These are phyloP conservation scores for Oenanthe melanoleuca DNA, from an alignment of 2,113 vertebrate genomes.

Conservation along the genomic window DNA sequence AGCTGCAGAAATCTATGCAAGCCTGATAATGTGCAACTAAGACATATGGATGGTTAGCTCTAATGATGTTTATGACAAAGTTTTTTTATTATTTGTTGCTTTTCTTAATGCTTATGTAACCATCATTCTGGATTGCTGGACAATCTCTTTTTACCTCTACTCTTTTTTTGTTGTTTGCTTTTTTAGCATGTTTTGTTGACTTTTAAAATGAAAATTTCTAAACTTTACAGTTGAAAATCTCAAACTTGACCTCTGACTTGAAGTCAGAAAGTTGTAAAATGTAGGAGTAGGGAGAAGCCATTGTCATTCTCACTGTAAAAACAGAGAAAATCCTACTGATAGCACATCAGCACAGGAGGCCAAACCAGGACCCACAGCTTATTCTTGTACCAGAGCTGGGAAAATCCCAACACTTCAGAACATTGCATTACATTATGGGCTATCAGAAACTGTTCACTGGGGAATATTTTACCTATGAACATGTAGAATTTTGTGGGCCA, in stretches of 20 bases:
- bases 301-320: neutral
- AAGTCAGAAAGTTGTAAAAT: neutral
- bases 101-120: neutral
- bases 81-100: neutral
- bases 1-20: neutral
- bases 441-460: neutral
- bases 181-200: neutral
- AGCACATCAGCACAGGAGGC: neutral
- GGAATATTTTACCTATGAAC: neutral
- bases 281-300: neutral
- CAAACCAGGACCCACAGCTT: neutral
- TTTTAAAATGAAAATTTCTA: neutral
- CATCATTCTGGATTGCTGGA: neutral
- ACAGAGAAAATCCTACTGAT: neutral
- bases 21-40: neutral
- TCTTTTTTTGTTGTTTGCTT: neutral
- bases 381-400: neutral
- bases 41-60: neutral
- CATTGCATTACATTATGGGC: neutral
- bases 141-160: neutral
- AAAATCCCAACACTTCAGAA: neutral
- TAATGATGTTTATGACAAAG: neutral
- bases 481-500: conserved; percentile 7
- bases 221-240: neutral
- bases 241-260: neutral